Conservation (phyloP, 2,113 vertebrate genomes). For the Sprattus sprattus region DNA sequence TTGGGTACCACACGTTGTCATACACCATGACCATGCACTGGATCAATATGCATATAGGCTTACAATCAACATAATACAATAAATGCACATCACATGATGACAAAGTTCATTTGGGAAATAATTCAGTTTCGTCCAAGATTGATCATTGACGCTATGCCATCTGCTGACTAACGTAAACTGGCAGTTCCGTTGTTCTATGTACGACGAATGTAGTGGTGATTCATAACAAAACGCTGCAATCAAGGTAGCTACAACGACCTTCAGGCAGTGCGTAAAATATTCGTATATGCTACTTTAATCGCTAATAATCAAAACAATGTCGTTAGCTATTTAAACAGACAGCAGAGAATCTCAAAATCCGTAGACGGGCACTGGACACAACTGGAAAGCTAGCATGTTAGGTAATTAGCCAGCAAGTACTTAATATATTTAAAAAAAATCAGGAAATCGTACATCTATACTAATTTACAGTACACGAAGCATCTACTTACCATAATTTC, state of each 20-base stretch:
- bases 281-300: background rate
- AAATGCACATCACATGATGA: background rate
- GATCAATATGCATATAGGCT: background rate
- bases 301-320: background rate
- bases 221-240: background rate
- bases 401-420: background rate
- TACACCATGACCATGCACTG: too few species aligned
- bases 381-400: background rate
- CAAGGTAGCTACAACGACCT: background rate
- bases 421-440: background rate
- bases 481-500: constrained; percentile 27
- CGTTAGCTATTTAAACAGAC: background rate
- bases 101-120: background rate
- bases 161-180: background rate
- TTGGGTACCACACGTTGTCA: too few species aligned
- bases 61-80: background rate
- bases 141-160: background rate
- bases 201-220: too few species aligned
- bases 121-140: background rate
- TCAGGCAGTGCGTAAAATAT: too few species aligned
- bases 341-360: too few species aligned
- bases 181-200: background rate
- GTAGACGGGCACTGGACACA: too few species aligned
- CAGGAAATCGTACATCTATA: background rate
- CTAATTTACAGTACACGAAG: background rate